Base-by-base conservation (phyloP, 1,140 invertebrate genomes). In the Epicauta chinensis region DNA sequence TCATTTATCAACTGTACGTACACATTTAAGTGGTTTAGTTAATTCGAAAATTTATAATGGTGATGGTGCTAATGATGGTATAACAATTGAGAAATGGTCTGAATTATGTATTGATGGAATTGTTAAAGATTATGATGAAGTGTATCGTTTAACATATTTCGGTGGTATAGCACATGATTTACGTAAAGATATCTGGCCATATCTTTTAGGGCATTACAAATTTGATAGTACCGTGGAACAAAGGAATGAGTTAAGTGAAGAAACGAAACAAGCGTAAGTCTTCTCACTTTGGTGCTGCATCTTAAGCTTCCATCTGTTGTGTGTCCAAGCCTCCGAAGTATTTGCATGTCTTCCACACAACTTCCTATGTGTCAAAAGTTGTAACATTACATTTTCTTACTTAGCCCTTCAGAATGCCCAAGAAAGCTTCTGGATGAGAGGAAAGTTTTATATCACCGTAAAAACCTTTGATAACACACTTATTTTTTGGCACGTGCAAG, bases 21-120 rank as follows among this genome's bases (percentile, higher is more conserved):
- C 87, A 0, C 93, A 97, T 73, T 76, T 97, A 16, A 87, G 89
- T 30, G 91, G 89, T n/a, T 73, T 96, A 7, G 91, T 97, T 0
- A 80, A 87, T 67, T 73, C 78, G 2, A 77, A 76, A 51, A 86
- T 86, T 51, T 71, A 83, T 6, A 59, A 42, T 32, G 69, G 63
- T 3, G 66, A 73, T 16, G 66, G 62, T 13, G 68, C 68, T 11
- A 72, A 77, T 12, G 75, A 75, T 66, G 78, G 80, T 14, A 69
- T 91, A 2, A 89, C 86, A 2, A 72, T 78, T 54, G 78, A 83
- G 50, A 74, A 77, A 53, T 91, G 88, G 87, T 57, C 74, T 5
- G 66, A 76, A 14, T 71, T 88, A 51, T 80, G 77, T 47, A 68
- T 75, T 37, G 73, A 81, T 23, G 84, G 84, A 0, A 71, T 77